phyloP scores from a whole-genome alignment of 2,888 invertebrate genomes.

The Tipula unca region DNA sequence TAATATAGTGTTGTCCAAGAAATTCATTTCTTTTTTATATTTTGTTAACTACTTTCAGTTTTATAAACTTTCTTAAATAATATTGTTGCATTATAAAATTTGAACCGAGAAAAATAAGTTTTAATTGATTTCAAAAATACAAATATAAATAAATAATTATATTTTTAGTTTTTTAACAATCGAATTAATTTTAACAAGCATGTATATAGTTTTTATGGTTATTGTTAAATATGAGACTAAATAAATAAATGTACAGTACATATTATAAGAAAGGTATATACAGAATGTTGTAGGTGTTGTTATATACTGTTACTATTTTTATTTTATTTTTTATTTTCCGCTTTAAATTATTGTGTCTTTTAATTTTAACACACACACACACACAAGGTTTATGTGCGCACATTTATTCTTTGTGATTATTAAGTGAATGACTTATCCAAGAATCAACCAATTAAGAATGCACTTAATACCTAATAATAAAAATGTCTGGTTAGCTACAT shows the following conservation, averaged over 20 bases:
- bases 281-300: not conserved
- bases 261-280: not conserved
- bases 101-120: not conserved
- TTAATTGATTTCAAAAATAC: conserved; percentile 2
- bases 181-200: not conserved
- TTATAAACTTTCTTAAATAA: not conserved
- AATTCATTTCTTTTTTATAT: not conserved
- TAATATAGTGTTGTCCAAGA: not conserved
- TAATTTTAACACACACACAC: not conserved
- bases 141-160: not conserved
- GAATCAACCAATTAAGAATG: not conserved
- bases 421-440: not conserved
- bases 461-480: not conserved
- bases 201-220: not conserved
- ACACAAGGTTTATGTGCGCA: not conserved
- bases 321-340: not conserved
- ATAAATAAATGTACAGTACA: not conserved
- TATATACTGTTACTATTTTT: not conserved
- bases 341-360: not conserved
- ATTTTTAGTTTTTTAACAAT: not conserved
- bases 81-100: not conserved
- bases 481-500: not conserved
- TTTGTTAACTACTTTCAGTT: not conserved
- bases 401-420: not conserved
- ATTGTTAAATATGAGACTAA: not conserved